Conservation (phyloP, 1,140 invertebrate species). For the Cyclargus thomasi region DNA sequence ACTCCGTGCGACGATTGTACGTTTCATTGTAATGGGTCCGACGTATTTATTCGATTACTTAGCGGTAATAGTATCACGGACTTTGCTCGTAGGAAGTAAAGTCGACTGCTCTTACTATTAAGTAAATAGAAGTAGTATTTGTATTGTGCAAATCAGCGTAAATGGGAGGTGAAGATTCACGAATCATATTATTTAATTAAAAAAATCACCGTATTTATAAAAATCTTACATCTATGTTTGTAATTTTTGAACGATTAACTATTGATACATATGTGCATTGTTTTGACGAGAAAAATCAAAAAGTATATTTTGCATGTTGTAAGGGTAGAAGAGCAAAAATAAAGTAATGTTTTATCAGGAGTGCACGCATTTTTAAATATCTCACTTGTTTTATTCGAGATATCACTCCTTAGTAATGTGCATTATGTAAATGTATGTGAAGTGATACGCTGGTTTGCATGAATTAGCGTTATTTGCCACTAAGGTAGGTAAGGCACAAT, state of each 20-base stretch:
- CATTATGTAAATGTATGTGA: background rate
- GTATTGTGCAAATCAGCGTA: slow-evolving; percentile 18
- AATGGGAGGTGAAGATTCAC: background rate
- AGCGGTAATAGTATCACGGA: slow-evolving; percentile 24
- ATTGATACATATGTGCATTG: too few relatives aligned
- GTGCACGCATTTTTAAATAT: background rate
- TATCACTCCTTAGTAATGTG: background rate
- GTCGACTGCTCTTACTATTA: slow-evolving; percentile 29
- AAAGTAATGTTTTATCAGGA: background rate
- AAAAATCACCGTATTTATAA: too few relatives aligned
- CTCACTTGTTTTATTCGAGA: background rate
- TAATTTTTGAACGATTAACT: too few relatives aligned
- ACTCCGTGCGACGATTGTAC: slow-evolving; percentile 44
- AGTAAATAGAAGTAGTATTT: slow-evolving; percentile 24
- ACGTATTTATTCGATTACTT: slow-evolving; percentile 27
- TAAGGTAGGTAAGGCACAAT: slow-evolving; percentile 21
- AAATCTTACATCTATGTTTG: too few relatives aligned
- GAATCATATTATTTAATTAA: background rate
- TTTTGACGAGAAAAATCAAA: too few relatives aligned
- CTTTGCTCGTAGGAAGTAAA: slow-evolving; percentile 20
- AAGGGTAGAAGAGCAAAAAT: too few relatives aligned
- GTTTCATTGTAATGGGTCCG: slow-evolving; percentile 69
- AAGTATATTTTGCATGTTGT: too few relatives aligned
- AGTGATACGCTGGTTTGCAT: slow-evolving; percentile 17
- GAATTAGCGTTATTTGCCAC: slow-evolving; percentile 15